A percentile compares a stretch with the other conserved stretches of the same genome.
Conservation (phyloP, 2,888 invertebrate species). For the Carcina quercana region DNA sequence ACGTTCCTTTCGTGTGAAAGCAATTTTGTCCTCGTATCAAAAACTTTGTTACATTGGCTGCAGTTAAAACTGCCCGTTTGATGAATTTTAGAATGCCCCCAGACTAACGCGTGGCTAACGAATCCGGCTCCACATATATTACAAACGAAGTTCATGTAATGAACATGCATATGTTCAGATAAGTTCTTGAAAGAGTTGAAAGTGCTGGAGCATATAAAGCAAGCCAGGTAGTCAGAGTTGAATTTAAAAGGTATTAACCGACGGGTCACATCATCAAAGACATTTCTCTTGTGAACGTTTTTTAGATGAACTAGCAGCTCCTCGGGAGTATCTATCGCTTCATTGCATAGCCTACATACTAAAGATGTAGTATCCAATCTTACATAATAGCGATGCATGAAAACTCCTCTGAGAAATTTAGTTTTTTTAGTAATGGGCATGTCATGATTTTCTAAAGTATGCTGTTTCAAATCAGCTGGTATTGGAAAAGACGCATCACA, state of each 20-base stretch:
- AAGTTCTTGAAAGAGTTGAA: slow-evolving; percentile 23
- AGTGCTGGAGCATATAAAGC: slow-evolving; percentile 44
- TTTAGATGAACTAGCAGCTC: slow-evolving; percentile 12
- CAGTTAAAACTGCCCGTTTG: slow-evolving; percentile 37
- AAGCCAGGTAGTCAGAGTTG: slow-evolving; percentile 15
- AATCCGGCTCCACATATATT: slow-evolving; percentile 11
- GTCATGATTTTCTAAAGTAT: too few species aligned
- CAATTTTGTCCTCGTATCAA: slow-evolving; percentile 17
- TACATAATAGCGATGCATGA: too few species aligned
- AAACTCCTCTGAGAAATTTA: too few species aligned
- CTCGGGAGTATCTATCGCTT: slow-evolving; percentile 4
- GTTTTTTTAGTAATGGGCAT: too few species aligned
- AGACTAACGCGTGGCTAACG: too few species aligned
- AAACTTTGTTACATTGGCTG: slow-evolving; percentile 35
- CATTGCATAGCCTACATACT: slow-evolving; percentile 9
- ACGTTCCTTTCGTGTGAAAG: not conserved
- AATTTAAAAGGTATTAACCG: slow-evolving; percentile 39
- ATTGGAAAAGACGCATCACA: too few species aligned
- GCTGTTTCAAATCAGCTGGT: too few species aligned
- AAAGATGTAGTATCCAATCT: slow-evolving; percentile 38
- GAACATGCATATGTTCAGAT: slow-evolving; percentile 37
- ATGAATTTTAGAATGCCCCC: slow-evolving; percentile 21
- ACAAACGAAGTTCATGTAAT: slow-evolving; percentile 39
- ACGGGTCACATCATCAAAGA: slow-evolving; percentile 23
- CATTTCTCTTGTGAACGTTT: slow-evolving; percentile 17